Base-by-base conservation (phyloP, 2,113 vertebrate species). In the Oryzias celebensis region DNA sequence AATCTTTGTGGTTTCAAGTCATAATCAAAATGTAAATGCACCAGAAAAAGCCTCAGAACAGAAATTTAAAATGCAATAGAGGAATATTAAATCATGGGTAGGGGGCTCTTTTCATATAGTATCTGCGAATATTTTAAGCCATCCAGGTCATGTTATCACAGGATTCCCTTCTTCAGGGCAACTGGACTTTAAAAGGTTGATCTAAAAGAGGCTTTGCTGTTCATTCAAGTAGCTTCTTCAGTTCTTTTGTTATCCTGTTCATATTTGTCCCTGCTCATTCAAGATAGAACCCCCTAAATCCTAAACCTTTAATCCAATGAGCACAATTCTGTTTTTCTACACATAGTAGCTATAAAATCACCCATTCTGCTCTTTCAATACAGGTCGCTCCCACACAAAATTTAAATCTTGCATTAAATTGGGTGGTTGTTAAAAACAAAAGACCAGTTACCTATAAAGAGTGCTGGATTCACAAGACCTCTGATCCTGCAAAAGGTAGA, bases 1-100 rank as follows among this genome's bases (percentile, higher is more conserved):
- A 64, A 64, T 13, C 7, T 63, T 52, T 45, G 47, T n/a, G 20
- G 52, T 36, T 42, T 55, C 43, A 59, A 78, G 43, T 75, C 22
- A 70, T 68, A 61, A 73, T 77, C 55, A 62, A 70, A 72, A 71
- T 78, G 52, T 68, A 68, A 82, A 80, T 80, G 58, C 24, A 56
- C 13, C 14, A 1, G 14, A 44, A 23, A 31, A 12, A 46, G 50
- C 10, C 18, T 12, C 23, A 42, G 18, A 12, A 42, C 4, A 23
- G 47, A 57, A 65, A 62, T 61, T 58, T 14, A 52, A 73, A 77
- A 68, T 14, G 49, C 46, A 52, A 31, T 4, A 47, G 15, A 54
- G n/a, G n/a, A 62, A 44, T 64, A 55, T 49, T 7, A 47, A 47
- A 49, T 65, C 14, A 16, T 22, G 42, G 46, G n/a, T 17, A 41